Percentiles rank a stretch among this genome's conserved stretches.
These are phyloP conservation scores for Stenichneumon culpator DNA, from an alignment of 2,888 invertebrate genomes.

Conservation along the genomic window DNA sequence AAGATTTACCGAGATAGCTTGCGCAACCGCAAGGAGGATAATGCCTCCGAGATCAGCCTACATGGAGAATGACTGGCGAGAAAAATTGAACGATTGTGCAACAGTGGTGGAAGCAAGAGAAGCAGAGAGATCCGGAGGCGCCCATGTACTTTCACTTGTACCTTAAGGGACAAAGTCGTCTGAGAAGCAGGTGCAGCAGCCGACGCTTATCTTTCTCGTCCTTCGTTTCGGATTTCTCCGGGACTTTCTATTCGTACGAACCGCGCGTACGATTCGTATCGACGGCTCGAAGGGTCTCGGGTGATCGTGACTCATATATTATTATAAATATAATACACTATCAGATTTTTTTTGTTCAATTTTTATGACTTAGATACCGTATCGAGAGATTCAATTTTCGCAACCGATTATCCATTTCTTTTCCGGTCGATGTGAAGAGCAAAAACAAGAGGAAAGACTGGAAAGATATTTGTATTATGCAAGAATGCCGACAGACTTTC, in stretches of 20 bases:
- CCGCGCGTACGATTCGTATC: neutral
- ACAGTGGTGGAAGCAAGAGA: slow-evolving; percentile 8
- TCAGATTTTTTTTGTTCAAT: neutral
- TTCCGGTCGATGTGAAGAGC: neutral
- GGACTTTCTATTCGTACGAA: neutral
- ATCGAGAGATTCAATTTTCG: neutral
- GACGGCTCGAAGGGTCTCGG: neutral
- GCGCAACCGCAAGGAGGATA: slow-evolving; percentile 33
- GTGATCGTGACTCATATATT: slow-evolving; percentile 6
- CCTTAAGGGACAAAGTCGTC: neutral
- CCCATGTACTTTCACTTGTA: slow-evolving; percentile 9
- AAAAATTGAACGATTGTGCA: slow-evolving; percentile 57
- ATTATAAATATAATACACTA: no score
- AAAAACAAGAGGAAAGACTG: neutral
- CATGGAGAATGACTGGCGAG: slow-evolving; percentile 35
- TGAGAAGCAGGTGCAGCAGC: neutral
- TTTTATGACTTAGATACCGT: neutral
- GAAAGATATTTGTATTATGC: slow-evolving; percentile 38
- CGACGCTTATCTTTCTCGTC: slow-evolving; percentile 1
- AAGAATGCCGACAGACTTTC: slow-evolving; percentile 53
- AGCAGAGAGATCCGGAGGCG: neutral
- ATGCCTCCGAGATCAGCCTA: slow-evolving; percentile 33
- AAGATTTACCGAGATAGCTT: slow-evolving; percentile 19
- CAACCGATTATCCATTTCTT: neutral
- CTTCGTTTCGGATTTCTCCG: neutral